Conservation (phyloP, 2,113 vertebrate species). For the Lamprotornis superbus region DNA sequence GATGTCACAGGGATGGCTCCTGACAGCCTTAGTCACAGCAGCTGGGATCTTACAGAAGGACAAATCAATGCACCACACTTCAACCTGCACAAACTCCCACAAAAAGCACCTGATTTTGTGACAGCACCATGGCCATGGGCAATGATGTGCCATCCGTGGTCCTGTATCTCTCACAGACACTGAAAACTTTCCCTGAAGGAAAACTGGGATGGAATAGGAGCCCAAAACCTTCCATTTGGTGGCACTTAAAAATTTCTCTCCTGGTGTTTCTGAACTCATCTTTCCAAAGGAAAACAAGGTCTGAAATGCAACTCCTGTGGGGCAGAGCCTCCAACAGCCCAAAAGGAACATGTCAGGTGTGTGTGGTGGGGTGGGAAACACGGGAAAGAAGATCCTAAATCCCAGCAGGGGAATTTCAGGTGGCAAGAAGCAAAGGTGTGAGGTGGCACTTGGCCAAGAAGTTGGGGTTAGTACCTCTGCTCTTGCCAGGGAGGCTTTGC, state of each 20-base stretch:
- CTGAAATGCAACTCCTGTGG: not conserved
- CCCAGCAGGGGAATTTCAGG: constrained; percentile 31
- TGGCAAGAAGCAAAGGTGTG: not conserved
- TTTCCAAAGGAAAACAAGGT: not conserved
- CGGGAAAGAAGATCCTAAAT: not conserved
- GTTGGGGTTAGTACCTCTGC: not conserved
- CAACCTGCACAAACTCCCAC: not conserved
- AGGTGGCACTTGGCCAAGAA: not conserved
- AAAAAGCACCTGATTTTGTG: not conserved
- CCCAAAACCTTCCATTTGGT: not conserved
- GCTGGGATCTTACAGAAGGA: not conserved
- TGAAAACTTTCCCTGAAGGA: not conserved
- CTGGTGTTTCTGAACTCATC: not conserved
- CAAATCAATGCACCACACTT: not conserved
- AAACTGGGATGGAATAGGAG: not conserved
- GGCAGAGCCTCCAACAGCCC: not conserved
- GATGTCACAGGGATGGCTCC: not conserved
- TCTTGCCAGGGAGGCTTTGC: not conserved
- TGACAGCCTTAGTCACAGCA: not conserved
- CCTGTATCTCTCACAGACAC: rapidly evolving
- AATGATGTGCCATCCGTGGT: not conserved
- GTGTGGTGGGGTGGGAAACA: not conserved
- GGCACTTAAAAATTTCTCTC: not conserved
- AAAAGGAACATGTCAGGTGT: not conserved
- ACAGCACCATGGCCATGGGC: not conserved